Conservation (phyloP, 2,888 invertebrate genomes). For the Plusia festucae region DNA sequence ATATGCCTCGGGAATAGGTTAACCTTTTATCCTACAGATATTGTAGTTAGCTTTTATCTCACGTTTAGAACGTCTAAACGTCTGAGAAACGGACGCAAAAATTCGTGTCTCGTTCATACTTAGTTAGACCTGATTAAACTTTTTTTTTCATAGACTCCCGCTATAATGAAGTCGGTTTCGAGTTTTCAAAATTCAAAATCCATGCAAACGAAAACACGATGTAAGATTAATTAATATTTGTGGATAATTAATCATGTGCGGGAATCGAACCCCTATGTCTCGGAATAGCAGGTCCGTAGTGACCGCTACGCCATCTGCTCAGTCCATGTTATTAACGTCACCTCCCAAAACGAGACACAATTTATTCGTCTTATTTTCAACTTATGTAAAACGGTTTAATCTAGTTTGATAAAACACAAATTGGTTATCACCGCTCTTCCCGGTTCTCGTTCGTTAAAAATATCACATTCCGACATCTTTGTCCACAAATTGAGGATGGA, state of each 20-base stretch:
- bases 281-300: neutral
- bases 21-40: neutral
- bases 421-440: neutral
- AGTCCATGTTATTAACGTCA: neutral
- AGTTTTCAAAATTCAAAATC: too few relatives aligned
- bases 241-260: neutral
- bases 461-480: slow-evolving; percentile 26
- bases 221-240: too few relatives aligned
- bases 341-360: neutral
- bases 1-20: neutral
- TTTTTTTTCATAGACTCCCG: too few relatives aligned
- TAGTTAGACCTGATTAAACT: too few relatives aligned
- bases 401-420: slow-evolving; percentile 3
- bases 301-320: neutral
- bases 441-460: slow-evolving; percentile 14
- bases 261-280: neutral
- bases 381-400: slow-evolving; percentile 5
- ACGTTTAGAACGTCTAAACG: slow-evolving; percentile 3
- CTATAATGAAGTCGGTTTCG: too few relatives aligned
- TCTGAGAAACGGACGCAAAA: neutral
- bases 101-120: neutral
- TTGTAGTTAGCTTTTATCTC: neutral
- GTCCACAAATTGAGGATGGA: slow-evolving; percentile 28
- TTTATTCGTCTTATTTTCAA: neutral
- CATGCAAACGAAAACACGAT: neutral